Evolutionary conservation across 2,797 vertebrate genomes (phyloP), one percentile per base, ranked within the genome.

Genomic region (Distichodus sexfasciatus): DNA sequence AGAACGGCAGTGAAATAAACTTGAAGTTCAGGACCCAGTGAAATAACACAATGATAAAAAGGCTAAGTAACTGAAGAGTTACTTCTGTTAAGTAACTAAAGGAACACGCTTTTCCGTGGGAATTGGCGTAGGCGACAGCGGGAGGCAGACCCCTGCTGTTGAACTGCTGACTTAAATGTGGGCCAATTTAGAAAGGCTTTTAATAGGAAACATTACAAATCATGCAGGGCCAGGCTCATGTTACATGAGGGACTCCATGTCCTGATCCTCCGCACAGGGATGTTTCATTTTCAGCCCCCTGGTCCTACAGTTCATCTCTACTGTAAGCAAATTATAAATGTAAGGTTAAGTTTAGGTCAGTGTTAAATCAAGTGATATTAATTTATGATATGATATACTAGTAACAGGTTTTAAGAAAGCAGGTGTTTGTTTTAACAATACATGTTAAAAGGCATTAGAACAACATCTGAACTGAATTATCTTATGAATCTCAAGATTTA

Each of bases 111-210:
- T 9, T 29, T 6, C 19, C 4, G 35, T 58, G 36, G 35, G 36
- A 40, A 58, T 24, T 14, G 6, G 54, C 26, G 41, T 41, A 33
- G 3, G 21, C 24, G n/a, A 57, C 33, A 57, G 33, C 35, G 8
- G 21, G 36, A 24, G 35, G 4, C 14, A 10, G 12, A 19, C 23
- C 8, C 38, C 23, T 31, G 2, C n/a, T 36, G n/a, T 14, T 6
- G 41, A 24, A 28, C 15, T 59, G 65, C 38, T 28, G 62, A 69
- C 19, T 11, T 9, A 17, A 21, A 15, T 3, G 36, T 5, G 9
- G 29, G 47, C 60, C 28, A 10, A 54, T 61, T 69, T 69, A 65
- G 70, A 58, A 21, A 46, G 17, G 43, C 71, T 74, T 71, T 74
- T 58, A 74, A 74, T 70, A 77, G 67, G 57, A 23, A 29, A 33